Evolutionary conservation across 2,113 vertebrate genomes (phyloP).

Genomic region (Corydoras sp.): DNA sequence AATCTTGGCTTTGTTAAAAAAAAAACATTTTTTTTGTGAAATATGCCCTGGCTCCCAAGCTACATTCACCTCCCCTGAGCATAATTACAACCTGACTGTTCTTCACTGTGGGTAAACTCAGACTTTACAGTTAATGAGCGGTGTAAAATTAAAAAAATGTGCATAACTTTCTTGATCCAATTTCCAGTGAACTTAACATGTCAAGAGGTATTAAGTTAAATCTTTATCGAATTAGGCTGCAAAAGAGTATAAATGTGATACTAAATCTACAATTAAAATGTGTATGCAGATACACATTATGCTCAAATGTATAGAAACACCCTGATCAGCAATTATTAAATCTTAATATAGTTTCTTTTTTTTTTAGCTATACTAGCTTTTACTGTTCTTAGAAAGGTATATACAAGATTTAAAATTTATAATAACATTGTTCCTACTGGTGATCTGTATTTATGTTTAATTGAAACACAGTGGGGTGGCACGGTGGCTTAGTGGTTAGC

Average conservation of each 20-base stretch:
- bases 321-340: background rate
- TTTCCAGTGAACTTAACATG: slow-evolving; percentile 22
- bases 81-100: background rate
- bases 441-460: too few relatives aligned
- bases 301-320: too few relatives aligned
- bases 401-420: too few relatives aligned
- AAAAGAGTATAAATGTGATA: slow-evolving; percentile 28
- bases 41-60: background rate
- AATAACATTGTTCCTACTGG: too few relatives aligned
- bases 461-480: too few relatives aligned
- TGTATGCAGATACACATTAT: background rate
- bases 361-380: background rate
- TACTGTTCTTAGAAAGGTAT: background rate
- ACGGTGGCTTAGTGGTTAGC: too few relatives aligned
- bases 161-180: slow-evolving; percentile 34
- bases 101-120: slow-evolving; percentile 10
- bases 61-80: slow-evolving; percentile 3
- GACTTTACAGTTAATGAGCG: slow-evolving; percentile 28
- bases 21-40: slow-evolving; percentile 2
- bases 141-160: slow-evolving; percentile 34
- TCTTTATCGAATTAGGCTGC: slow-evolving; percentile 28
- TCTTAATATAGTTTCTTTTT: background rate
- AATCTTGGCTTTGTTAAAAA: too few relatives aligned
- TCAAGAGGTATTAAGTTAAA: slow-evolving; percentile 39
- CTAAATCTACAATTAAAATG: background rate